Conservation (phyloP, 53 echinoderm and acorn worm species). For the Echinometra lucunter region DNA sequence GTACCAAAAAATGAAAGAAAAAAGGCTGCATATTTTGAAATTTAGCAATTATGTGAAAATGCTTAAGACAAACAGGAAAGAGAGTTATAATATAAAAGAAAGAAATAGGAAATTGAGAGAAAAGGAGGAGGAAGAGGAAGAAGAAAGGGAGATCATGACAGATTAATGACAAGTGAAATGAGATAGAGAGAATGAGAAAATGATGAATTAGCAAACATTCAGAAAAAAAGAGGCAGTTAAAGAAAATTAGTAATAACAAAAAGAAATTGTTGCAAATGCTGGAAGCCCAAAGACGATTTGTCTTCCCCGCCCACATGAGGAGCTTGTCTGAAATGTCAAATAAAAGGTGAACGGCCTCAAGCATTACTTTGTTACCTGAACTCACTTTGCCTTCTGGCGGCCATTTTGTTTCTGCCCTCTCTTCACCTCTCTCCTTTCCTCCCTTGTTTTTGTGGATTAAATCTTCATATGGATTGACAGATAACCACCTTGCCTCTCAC, state of each 20-base stretch:
- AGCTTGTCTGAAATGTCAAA: slow-evolving; percentile 11
- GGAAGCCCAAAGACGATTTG: not conserved
- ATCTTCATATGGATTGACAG: slow-evolving; percentile 21
- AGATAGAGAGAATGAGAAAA: not conserved
- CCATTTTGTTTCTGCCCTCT: slow-evolving; percentile 30
- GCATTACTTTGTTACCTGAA: slow-evolving; percentile 22
- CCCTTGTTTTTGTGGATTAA: not conserved
- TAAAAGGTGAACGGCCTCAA: slow-evolving; percentile 51
- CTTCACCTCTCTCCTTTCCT: slow-evolving; percentile 1
- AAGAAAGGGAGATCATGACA: not conserved
- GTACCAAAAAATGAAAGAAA: not conserved
- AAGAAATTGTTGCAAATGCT: not conserved
- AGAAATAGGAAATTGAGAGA: not conserved
- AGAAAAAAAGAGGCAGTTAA: not conserved
- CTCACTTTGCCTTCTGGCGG: not conserved
- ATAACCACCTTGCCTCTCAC: slow-evolving; percentile 55
- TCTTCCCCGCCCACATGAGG: not conserved
- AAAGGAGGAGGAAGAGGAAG: not conserved
- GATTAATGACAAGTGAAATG: not conserved
- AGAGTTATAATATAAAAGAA: not conserved
- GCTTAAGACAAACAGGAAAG: no score
- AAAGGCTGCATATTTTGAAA: no score
- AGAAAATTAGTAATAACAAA: not conserved
- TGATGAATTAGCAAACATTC: not conserved
- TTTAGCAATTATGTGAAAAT: not conserved